These are phyloP conservation scores for Crotalus tigris DNA, from an alignment of 2,113 vertebrate species.

Conservation along the genomic window DNA sequence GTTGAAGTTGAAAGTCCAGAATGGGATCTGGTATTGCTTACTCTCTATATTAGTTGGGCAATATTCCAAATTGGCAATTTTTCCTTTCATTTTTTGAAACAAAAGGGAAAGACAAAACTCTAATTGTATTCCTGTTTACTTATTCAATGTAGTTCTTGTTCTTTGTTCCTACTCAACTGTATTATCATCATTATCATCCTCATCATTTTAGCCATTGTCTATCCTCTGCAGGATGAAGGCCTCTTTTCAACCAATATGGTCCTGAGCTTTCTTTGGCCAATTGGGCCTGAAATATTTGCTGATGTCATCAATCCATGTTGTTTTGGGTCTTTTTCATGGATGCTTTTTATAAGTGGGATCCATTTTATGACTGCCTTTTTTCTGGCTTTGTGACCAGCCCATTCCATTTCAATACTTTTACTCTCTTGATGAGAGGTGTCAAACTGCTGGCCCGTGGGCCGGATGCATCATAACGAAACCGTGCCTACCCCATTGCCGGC, in stretches of 20 bases:
- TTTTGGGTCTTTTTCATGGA: neutral
- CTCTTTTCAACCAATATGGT: neutral
- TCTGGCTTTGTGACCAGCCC: neutral
- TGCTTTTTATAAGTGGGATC: neutral
- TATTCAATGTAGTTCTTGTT: neutral
- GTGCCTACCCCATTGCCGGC: too few species aligned
- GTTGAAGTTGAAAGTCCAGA: neutral
- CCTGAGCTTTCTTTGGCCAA: neutral
- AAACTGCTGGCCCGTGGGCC: too few species aligned
- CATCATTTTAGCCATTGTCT: neutral
- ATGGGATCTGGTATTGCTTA: neutral
- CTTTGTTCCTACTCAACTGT: neutral
- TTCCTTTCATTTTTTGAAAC: neutral
- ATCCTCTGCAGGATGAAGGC: neutral
- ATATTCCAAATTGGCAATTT: neutral
- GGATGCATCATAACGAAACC: too few species aligned
- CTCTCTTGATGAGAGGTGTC: neutral
- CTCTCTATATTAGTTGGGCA: neutral
- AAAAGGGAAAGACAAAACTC: neutral
- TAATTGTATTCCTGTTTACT: neutral
- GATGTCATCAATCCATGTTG: neutral
- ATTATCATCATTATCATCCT: neutral
- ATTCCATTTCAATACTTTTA: neutral
- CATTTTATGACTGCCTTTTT: neutral
- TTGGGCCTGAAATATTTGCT: neutral